phyloP scores from a whole-genome alignment of 2,888 invertebrate species.

The Endomychus coccineus region DNA sequence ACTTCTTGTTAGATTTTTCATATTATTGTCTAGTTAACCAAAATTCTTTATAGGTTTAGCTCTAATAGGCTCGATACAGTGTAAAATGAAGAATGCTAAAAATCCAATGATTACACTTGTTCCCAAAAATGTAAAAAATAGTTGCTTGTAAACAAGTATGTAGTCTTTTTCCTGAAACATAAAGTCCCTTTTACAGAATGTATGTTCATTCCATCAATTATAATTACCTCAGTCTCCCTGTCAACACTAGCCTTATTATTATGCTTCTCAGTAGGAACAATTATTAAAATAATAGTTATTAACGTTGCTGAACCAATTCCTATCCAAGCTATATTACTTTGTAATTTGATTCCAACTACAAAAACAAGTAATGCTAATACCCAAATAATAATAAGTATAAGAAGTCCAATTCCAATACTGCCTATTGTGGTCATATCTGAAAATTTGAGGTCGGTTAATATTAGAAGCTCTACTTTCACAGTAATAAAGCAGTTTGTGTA shows the following conservation, averaged over 20 bases:
- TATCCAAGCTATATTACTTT: slow-evolving; percentile 57
- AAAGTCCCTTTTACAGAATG: no score
- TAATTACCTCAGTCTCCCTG: slow-evolving; percentile 9
- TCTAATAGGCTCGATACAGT: slow-evolving; percentile 45
- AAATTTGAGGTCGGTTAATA: no score
- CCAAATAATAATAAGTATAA: slow-evolving; percentile 59
- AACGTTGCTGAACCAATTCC: slow-evolving; percentile 49
- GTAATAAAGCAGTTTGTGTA: no score
- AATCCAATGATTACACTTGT: slow-evolving; percentile 44
- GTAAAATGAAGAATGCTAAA: slow-evolving; percentile 44
- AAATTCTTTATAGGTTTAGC: slow-evolving; percentile 43
- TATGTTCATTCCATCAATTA: neutral
- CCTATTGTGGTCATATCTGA: slow-evolving; percentile 29
- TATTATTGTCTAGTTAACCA: slow-evolving; percentile 18
- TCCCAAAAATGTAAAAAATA: slow-evolving; percentile 43
- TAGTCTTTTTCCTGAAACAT: slow-evolving; percentile 52
- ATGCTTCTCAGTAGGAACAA: slow-evolving; percentile 48
- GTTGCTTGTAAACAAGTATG: slow-evolving; percentile 46
- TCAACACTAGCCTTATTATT: neutral
- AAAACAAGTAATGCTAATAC: slow-evolving; percentile 55
- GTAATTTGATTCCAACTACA: slow-evolving; percentile 57
- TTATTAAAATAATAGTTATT: slow-evolving; percentile 52
- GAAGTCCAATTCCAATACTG: slow-evolving; percentile 57
- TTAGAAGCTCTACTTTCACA: no score
- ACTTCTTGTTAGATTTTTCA: slow-evolving; percentile 8